Percentiles rank a stretch among this genome's conserved stretches.
Conservation (phyloP, 2,888 invertebrate species). For the Xanthostigma xanthostigma region DNA sequence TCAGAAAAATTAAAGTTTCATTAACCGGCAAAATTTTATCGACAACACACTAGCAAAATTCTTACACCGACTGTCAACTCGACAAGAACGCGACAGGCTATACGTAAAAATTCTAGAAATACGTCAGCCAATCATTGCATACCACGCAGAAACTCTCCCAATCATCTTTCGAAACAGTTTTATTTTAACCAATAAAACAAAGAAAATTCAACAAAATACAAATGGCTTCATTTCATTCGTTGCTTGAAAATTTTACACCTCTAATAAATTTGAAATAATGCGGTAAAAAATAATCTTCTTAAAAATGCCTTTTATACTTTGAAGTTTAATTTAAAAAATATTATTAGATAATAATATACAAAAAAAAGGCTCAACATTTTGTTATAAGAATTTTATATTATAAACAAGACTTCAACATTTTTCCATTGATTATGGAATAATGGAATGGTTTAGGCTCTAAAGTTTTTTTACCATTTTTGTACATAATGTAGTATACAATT, state of each 20-base stretch:
- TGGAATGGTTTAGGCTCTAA: too few species aligned
- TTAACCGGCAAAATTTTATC: neutral
- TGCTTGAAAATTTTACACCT: neutral
- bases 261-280: neutral
- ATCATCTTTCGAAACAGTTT: neutral
- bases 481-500: too few species aligned
- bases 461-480: too few species aligned
- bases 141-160: neutral
- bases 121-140: neutral
- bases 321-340: neutral
- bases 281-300: neutral
- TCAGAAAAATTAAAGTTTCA: neutral
- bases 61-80: neutral
- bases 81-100: neutral
- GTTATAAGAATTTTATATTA: too few species aligned
- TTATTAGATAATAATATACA: neutral
- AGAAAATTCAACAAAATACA: neutral
- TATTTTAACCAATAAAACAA: neutral
- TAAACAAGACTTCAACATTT: too few species aligned
- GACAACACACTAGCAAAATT: neutral
- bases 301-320: too few species aligned
- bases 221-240: constrained; percentile 1
- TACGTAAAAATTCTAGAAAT: neutral
- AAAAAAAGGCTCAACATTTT: neutral
- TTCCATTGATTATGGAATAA: too few species aligned